phyloP scores from a whole-genome alignment of 2,888 invertebrate species.

The Allygus modestus region DNA sequence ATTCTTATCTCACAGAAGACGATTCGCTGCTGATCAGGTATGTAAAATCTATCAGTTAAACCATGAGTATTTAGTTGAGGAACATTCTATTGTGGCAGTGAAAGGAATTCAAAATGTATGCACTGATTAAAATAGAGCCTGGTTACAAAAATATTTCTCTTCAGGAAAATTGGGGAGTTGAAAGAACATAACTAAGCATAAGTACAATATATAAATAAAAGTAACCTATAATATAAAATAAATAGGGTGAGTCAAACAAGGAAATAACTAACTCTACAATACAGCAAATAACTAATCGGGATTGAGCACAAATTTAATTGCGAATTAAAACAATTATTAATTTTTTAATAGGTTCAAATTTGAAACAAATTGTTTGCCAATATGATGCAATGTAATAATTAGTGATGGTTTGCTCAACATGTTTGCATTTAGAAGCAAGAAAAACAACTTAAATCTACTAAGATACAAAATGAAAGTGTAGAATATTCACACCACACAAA shows the following conservation, averaged over 20 bases:
- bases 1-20: constrained; percentile 17
- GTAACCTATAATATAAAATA: neutral
- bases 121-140: constrained; percentile 4
- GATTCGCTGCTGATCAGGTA: neutral
- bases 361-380: neutral
- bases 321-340: neutral
- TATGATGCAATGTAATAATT: neutral
- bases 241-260: too few species aligned
- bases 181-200: neutral
- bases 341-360: neutral
- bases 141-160: constrained; percentile 54
- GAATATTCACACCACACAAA: constrained; percentile 31
- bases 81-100: constrained; percentile 58
- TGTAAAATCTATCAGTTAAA: constrained; percentile 23
- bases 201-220: neutral
- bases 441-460: neutral
- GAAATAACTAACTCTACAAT: too few species aligned
- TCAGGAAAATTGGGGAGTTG: neutral
- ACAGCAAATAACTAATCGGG: too few species aligned
- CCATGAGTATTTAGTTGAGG: constrained; percentile 38
- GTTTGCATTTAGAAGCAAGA: neutral
- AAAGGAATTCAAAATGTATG: constrained; percentile 25
- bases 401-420: neutral
- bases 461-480: neutral
- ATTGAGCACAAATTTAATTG: too few species aligned